Base-by-base conservation (phyloP, 2,113 vertebrate genomes). In the Plecturocebus donacophilus region DNA sequence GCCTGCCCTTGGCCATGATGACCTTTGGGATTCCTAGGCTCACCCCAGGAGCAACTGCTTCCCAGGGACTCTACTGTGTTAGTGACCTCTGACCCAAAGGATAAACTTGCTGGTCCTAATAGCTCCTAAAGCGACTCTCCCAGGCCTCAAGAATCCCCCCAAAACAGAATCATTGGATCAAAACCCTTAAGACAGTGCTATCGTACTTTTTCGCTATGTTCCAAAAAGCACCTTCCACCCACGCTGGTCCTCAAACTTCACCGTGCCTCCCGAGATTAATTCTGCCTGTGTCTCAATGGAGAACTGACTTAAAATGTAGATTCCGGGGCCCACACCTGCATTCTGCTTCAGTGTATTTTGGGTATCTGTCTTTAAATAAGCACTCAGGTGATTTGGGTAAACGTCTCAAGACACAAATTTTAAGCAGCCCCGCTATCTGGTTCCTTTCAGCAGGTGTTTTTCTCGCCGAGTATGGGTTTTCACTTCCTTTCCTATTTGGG, bases 321-420 rank as follows among this genome's bases (percentile, higher is more conserved):
- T 21, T 54, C 32, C 5, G 19, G 81, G 42, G 17, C 58, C 7
- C 54, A 38, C 42, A 30, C 12, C 40, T 25, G 40, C 16, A 71
- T n/a, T 68, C 71, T 40, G 30, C 21, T 68, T 84, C 21, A 3
- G 11, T 42, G 0, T 85, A 94, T 85, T 95, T 92, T 38, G 35
- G 71, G 76, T 16, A 40, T 85, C 66, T 5, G 19, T 83, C 86
- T 94, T 95, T 85, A 95, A 97, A 96, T 86, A 68, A 73, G 49
- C 16, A 86, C 5, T 49, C 38, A 27, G 82, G 35, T n/a, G n/a
- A 88, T 83, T 19, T 89, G 49, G 66, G 47, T 89, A 87, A 80
- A 86, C n/a, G 49, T 38, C 23, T 49, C 75, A 76, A 80, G 56
- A 58, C 40, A 84, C 32, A 38, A 64, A 23, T 30, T 13, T 13